A percentile compares a stretch with the other conserved stretches of the same genome.
phyloP scores from a whole-genome alignment of 2,113 vertebrate species.

The Podarcis raffonei region DNA sequence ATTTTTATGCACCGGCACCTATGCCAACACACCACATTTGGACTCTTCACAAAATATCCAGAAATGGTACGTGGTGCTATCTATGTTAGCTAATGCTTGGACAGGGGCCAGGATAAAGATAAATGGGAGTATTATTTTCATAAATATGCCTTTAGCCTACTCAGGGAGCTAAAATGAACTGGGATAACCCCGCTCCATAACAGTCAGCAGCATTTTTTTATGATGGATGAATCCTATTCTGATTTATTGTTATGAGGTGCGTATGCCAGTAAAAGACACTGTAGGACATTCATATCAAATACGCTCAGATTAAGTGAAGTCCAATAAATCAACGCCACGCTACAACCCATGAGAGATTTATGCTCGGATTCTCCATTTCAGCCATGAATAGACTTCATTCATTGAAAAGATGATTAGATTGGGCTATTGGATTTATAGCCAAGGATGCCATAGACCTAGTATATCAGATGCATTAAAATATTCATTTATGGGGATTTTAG shows the following conservation, averaged over 20 bases:
- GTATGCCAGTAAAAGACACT: neutral
- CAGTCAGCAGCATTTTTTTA: neutral
- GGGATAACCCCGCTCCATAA: neutral
- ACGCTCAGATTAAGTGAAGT: fast-evolving
- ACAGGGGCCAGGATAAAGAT: neutral
- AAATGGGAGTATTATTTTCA: neutral
- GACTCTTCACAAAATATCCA: neutral
- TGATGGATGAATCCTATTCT: neutral
- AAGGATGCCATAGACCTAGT: neutral
- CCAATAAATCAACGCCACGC: fast-evolving
- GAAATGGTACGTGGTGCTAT: neutral
- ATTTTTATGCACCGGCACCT: neutral
- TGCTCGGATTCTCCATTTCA: neutral
- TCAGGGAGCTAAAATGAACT: neutral
- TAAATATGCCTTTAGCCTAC: neutral
- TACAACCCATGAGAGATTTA: neutral
- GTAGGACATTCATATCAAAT: neutral
- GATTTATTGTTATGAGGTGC: neutral
- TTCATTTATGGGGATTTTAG: neutral
- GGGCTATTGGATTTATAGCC: neutral
- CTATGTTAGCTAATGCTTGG: neutral
- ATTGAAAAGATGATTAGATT: neutral
- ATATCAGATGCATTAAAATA: neutral
- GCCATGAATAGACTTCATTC: neutral
- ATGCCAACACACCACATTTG: neutral